Evolutionary conservation across 2,888 invertebrate genomes (phyloP).

Genomic region (Argynnis bischoffii): DNA sequence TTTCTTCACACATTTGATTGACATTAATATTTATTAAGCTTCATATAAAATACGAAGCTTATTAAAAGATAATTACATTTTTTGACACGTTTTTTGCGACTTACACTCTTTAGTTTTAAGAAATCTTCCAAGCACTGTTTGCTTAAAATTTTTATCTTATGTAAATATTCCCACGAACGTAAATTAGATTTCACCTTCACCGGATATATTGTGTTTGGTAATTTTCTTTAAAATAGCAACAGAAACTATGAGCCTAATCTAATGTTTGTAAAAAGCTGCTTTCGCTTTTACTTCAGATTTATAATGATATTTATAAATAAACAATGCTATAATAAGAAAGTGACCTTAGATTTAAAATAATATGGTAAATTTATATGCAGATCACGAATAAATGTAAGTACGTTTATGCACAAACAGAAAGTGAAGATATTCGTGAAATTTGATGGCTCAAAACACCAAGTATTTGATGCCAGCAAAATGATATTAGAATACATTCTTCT

Average conservation of each 20-base stretch:
- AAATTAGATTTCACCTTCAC: conserved; percentile 39
- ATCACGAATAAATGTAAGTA: no score
- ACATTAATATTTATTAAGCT: conserved; percentile 8
- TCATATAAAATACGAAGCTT: background rate
- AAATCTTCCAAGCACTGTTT: conserved; percentile 27
- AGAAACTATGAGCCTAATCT: conserved; percentile 12
- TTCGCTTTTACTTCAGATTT: background rate
- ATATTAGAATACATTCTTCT: no score
- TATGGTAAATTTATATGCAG: background rate
- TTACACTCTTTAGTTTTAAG: conserved; percentile 18
- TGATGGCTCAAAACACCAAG: no score
- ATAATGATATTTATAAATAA: background rate
- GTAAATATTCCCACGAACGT: conserved; percentile 35
- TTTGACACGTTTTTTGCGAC: background rate
- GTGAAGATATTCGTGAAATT: no score
- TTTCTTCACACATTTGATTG: conserved; percentile 6
- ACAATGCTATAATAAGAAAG: background rate
- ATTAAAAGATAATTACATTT: conserved; percentile 2
- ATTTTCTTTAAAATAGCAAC: conserved; percentile 31
- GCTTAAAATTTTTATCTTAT: conserved; percentile 29
- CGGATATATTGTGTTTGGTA: conserved; percentile 37
- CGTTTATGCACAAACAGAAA: no score
- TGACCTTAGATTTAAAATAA: background rate
- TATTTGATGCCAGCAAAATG: no score
- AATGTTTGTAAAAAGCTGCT: background rate